Evolutionary conservation across 2,888 invertebrate genomes (phyloP).

Genomic region (Bugulina stolonifera): DNA sequence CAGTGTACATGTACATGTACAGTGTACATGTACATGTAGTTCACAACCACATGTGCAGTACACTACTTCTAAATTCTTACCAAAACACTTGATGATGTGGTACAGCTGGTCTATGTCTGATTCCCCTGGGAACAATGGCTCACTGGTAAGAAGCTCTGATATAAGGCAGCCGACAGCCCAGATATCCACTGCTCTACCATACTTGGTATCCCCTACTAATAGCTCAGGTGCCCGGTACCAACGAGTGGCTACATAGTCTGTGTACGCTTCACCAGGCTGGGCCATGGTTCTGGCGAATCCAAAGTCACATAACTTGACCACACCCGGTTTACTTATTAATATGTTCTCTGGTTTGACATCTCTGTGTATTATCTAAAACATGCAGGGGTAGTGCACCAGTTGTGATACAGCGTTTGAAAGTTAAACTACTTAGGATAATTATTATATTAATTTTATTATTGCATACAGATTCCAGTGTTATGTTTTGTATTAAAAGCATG

Average conservation of each 20-base stretch:
- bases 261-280: constrained; percentile 66
- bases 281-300: constrained; percentile 69
- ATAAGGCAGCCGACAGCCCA: constrained; percentile 82
- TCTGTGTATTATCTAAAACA: constrained; percentile 62
- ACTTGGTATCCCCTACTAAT: constrained; percentile 63
- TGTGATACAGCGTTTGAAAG: neutral
- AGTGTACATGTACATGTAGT: too few species aligned
- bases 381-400: neutral
- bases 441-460: neutral
- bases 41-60: too few species aligned
- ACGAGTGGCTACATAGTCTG: constrained; percentile 74
- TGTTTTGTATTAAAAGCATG: neutral
- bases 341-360: constrained; percentile 69
- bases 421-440: neutral
- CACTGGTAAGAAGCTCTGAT: constrained; percentile 79
- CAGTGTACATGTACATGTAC: too few species aligned
- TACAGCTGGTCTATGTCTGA: constrained; percentile 83
- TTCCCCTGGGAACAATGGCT: constrained; percentile 80
- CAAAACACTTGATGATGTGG: constrained; percentile 72
- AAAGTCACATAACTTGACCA: constrained; percentile 76
- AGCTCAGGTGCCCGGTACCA: constrained; percentile 79
- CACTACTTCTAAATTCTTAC: too few species aligned
- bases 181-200: constrained; percentile 66
- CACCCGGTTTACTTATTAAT: constrained; percentile 63
- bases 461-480: neutral